phyloP scores from a whole-genome alignment of 1,140 invertebrate species.

The Drosophila lacertosa region DNA sequence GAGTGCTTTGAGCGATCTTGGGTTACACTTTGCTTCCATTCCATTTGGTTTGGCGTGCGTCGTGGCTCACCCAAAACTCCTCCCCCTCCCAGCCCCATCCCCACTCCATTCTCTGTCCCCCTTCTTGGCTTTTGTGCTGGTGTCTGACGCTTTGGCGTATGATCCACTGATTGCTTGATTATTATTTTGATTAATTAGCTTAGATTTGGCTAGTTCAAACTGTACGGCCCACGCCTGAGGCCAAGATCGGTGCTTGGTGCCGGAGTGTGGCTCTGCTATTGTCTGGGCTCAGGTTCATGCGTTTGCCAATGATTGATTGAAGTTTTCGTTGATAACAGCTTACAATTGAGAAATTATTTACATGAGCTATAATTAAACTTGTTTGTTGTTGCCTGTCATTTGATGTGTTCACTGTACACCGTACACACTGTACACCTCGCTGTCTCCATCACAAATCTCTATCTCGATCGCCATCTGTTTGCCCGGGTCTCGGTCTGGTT shows the following conservation, averaged over 20 bases:
- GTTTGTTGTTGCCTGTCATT: constrained; percentile 80
- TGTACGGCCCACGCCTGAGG: constrained; percentile 72
- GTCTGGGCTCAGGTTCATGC: constrained; percentile 72
- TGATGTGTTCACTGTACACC: constrained; percentile 45
- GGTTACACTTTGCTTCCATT: constrained; percentile 52
- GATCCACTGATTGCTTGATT: constrained; percentile 82
- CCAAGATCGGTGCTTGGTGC: constrained; percentile 28
- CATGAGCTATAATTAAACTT: constrained; percentile 82
- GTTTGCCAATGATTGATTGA: constrained; percentile 79
- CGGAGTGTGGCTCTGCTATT: constrained; percentile 46
- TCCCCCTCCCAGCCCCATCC: background rate
- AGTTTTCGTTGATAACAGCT: constrained; percentile 80
- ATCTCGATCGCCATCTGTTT: background rate
- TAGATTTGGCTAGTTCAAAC: constrained; percentile 82
- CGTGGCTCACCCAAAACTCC: constrained; percentile 62
- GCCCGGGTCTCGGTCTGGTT: constrained; percentile 55
- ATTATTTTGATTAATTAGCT: constrained; percentile 83
- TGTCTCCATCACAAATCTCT: constrained; percentile 7
- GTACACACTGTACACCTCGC: constrained; percentile 29
- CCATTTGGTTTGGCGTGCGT: constrained; percentile 72
- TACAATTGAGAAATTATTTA: constrained; percentile 83
- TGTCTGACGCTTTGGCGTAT: constrained; percentile 56
- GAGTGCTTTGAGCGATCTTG: constrained; percentile 44
- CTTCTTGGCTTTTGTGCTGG: constrained; percentile 33
- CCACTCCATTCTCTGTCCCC: too few species aligned